phyloP scores from a whole-genome alignment of 1,140 invertebrate species.

The Drosophila tropicalis region DNA sequence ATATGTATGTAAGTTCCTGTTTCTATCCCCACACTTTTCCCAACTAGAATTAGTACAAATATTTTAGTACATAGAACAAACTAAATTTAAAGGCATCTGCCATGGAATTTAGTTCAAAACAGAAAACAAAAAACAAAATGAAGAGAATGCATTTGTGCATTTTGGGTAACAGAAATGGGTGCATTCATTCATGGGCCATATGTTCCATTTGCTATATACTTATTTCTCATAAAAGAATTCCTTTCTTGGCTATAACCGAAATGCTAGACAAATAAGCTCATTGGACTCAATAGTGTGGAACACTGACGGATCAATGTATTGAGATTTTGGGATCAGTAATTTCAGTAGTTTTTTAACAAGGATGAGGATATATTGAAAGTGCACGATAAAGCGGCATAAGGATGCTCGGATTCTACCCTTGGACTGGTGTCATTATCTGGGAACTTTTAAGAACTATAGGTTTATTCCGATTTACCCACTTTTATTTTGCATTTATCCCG shows the following conservation, averaged over 20 bases:
- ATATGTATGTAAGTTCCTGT: no score
- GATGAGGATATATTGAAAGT: no score
- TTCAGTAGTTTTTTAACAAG: no score
- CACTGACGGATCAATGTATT: no score
- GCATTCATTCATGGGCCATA: conserved; percentile 36
- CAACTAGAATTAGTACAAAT: not conserved
- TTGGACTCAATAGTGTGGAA: no score
- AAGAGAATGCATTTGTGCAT: conserved; percentile 33
- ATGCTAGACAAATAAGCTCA: not conserved
- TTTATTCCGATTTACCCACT: no score
- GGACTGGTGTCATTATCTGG: no score
- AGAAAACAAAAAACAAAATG: conserved; percentile 23
- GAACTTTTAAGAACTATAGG: no score
- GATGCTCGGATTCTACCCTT: no score
- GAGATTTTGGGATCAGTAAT: no score
- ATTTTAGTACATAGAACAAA: not conserved
- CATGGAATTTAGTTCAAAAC: conserved; percentile 57
- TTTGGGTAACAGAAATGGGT: not conserved
- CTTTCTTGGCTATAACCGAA: not conserved
- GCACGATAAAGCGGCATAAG: no score
- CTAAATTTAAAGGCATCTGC: conserved; percentile 35
- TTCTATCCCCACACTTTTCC: not conserved
- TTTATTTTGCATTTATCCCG: no score
- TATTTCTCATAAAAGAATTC: not conserved
- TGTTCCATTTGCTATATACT: conserved; percentile 8